Evolutionary conservation across 2,113 vertebrate species (phyloP).

Genomic region (Myotis yumanensis): DNA sequence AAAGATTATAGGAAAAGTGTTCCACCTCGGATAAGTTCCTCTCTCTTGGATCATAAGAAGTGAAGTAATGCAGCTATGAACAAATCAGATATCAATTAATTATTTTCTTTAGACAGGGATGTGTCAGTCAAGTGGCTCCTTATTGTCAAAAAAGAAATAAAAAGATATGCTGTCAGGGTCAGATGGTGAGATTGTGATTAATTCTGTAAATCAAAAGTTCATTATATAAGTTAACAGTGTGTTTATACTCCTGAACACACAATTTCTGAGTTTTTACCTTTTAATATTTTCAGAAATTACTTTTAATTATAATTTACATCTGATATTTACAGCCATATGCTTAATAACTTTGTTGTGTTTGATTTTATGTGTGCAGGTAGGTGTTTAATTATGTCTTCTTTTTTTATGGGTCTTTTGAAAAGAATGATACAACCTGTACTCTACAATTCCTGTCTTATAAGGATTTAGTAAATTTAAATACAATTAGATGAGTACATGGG

Average conservation of each 20-base stretch:
- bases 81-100: slow-evolving; percentile 57
- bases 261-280: background rate
- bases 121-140: slow-evolving; percentile 49
- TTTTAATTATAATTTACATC: background rate
- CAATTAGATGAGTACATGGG: background rate
- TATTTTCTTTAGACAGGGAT: slow-evolving; percentile 55
- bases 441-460: background rate
- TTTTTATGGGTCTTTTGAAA: background rate
- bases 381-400: background rate
- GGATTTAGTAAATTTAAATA: background rate
- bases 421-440: background rate
- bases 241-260: background rate
- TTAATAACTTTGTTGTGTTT: background rate
- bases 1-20: background rate
- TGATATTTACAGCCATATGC: background rate
- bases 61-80: slow-evolving; percentile 47
- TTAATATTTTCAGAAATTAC: background rate
- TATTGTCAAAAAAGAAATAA: slow-evolving; percentile 24
- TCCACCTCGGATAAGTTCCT: background rate
- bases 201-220: slow-evolving; percentile 72
- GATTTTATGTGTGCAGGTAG: background rate
- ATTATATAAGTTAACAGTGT: slow-evolving; percentile 39
- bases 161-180: slow-evolving; percentile 35
- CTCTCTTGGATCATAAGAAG: slow-evolving; percentile 30
- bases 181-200: slow-evolving; percentile 60